These are phyloP conservation scores for Agrilus planipennis DNA, from an alignment of 1,140 invertebrate species.

Conservation along the genomic window DNA sequence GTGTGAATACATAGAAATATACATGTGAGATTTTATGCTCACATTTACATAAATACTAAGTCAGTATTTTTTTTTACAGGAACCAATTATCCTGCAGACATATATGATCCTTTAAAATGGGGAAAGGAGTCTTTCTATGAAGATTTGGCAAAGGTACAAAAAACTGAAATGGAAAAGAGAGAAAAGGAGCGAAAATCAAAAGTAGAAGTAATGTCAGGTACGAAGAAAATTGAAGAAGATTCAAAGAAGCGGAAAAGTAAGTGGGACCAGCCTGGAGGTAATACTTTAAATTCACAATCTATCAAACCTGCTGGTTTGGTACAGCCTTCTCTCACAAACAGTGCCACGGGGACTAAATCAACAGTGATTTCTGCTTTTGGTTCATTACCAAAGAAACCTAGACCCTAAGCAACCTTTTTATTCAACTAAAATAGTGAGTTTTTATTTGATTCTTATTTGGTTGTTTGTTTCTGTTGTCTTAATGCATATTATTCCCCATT, in stretches of 20 bases:
- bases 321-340: slow-evolving; percentile 58
- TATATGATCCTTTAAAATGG: slow-evolving; percentile 88
- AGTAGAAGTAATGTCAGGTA: slow-evolving; percentile 79
- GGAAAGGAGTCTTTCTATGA: slow-evolving; percentile 88
- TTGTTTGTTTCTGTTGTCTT: too few relatives aligned
- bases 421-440: too few relatives aligned
- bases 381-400: slow-evolving; percentile 68
- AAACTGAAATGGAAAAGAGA: slow-evolving; percentile 82
- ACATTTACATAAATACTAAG: not conserved
- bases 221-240: slow-evolving; percentile 57
- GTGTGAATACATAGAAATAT: too few relatives aligned
- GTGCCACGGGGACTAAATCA: slow-evolving; percentile 70
- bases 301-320: slow-evolving; percentile 49
- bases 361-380: slow-evolving; percentile 83
- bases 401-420: too few relatives aligned
- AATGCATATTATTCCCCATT: too few relatives aligned
- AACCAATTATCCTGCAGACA: slow-evolving; percentile 85
- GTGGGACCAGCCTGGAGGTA: slow-evolving; percentile 74
- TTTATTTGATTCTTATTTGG: too few relatives aligned
- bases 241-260: slow-evolving; percentile 72
- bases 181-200: slow-evolving; percentile 87
- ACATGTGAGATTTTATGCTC: not conserved
- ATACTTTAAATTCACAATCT: slow-evolving; percentile 36
- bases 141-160: slow-evolving; percentile 79
- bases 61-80: slow-evolving; percentile 14